These are phyloP conservation scores for Clamator glandarius DNA, from an alignment of 2,797 vertebrate species.

Conservation along the genomic window DNA sequence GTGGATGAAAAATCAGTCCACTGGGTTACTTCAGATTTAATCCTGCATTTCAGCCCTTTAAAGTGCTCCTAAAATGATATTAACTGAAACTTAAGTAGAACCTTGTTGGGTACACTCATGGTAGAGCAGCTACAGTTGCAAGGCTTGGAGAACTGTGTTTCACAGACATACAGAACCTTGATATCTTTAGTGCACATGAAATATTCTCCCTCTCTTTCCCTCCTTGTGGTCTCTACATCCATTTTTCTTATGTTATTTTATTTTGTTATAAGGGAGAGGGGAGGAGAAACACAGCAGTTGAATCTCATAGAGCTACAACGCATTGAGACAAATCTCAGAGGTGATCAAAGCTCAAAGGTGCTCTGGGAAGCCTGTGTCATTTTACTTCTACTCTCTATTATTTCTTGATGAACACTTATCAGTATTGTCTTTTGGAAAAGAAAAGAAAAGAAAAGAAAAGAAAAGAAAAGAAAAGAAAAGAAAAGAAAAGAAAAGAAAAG, in stretches of 20 bases:
- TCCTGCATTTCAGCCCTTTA: constrained; percentile 25
- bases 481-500: no score
- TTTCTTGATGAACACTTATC: constrained; percentile 2
- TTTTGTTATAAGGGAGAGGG: background rate
- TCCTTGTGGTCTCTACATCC: background rate
- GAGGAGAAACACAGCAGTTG: background rate
- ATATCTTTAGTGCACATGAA: background rate
- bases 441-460: no score
- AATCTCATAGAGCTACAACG: background rate
- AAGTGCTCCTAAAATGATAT: constrained; percentile 51
- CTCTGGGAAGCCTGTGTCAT: background rate
- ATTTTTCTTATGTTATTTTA: background rate
- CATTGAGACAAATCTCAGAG: constrained; percentile 21
- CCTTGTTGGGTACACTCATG: constrained; percentile 6
- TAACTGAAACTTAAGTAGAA: constrained; percentile 52
- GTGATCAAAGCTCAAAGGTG: background rate
- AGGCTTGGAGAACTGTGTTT: background rate
- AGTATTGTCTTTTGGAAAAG: background rate
- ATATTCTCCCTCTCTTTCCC: background rate
- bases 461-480: no score
- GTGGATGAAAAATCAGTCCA: constrained; percentile 31
- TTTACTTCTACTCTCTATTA: background rate
- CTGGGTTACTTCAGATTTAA: constrained; percentile 28
- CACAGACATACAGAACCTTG: background rate
- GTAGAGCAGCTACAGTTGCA: background rate